These are phyloP conservation scores for Lamprotornis superbus DNA, from an alignment of 2,113 vertebrate genomes.

Conservation along the genomic window DNA sequence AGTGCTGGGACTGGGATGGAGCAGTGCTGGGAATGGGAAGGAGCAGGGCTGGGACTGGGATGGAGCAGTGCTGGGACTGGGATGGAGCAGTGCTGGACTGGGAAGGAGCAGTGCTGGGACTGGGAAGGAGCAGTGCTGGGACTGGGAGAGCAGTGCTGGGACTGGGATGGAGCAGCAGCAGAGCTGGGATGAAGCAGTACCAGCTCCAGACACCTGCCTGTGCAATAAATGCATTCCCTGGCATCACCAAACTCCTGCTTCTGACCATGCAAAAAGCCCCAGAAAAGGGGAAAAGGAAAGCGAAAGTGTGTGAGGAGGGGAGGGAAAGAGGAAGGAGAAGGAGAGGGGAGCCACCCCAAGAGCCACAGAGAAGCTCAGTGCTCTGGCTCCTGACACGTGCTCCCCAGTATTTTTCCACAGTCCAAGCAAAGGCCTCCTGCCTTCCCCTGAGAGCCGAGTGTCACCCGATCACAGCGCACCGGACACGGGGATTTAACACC, in stretches of 20 bases:
- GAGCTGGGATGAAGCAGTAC: not conserved
- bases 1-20: too few species aligned
- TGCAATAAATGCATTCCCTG: not conserved
- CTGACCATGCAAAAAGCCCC: not conserved
- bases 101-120: not conserved
- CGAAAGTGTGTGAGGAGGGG: not conserved
- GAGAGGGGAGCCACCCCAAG: not conserved
- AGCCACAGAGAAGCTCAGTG: not conserved
- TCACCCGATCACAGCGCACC: not conserved
- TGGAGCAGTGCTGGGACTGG: not conserved
- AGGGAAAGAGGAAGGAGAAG: not conserved
- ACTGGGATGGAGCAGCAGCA: not conserved
- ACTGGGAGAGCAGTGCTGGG: not conserved
- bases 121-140: not conserved
- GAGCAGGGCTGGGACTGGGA: not conserved
- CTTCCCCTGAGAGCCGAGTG: not conserved
- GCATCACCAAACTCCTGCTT: not conserved
- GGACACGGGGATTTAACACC: not conserved
- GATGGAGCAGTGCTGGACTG: not conserved
- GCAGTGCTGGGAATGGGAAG: not conserved
- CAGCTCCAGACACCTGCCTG: not conserved
- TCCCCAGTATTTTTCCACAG: not conserved
- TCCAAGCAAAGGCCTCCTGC: not conserved
- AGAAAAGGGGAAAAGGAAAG: not conserved
- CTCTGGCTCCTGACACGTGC: not conserved